Evolutionary conservation across 2,888 invertebrate genomes (phyloP), one percentile per base, ranked within the genome.

Genomic region (Portevinia maculata): DNA sequence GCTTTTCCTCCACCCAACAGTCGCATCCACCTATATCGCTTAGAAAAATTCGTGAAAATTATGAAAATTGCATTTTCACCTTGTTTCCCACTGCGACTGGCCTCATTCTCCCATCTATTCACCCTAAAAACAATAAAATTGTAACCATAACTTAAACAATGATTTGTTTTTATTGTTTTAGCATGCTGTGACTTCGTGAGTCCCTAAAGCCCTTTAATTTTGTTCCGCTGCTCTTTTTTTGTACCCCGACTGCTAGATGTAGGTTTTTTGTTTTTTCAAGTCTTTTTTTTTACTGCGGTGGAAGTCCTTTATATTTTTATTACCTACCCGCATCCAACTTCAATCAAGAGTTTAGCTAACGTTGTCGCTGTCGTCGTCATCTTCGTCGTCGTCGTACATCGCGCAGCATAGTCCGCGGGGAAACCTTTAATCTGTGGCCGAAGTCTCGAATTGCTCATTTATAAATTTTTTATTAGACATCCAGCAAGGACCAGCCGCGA

Each of bases 381-480:
- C 64, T 28, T 24, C 24, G 24, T 24, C 24, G 24, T 24, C 55
- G 55, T 75, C 52, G 39, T 70, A 59, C 41, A 65, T 67, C 71
- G 78, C 44, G 46, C 17, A 46, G 55, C 34, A n/a, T 70, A 73
- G 78, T 83, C 78, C 83, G 60, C 71, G 62, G 83, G 83, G 84
- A 78, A 84, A 84, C 84, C 85, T 85, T 85, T 85, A 85, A 85
- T 85, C 84, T 85, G 85, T 76, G 84, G 79, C 84, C 79, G 60
- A 79, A 84, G 74, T 84, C 81, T 84, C 85, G 84, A 79, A 85
- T 79, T 83, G 79, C 85, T 86, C 86, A 85, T 85, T 86, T 86
- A 86, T 86, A 86, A 85, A 85, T 86, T 86, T 86, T 86, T 86
- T 85, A 86, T 86, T 86, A 86, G 85, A 86, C 83, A 86, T 85